Evolutionary conservation across 2,113 vertebrate species (phyloP), one percentile per base, ranked within the genome.

Genomic region (Boleophthalmus pectinirostris): DNA sequence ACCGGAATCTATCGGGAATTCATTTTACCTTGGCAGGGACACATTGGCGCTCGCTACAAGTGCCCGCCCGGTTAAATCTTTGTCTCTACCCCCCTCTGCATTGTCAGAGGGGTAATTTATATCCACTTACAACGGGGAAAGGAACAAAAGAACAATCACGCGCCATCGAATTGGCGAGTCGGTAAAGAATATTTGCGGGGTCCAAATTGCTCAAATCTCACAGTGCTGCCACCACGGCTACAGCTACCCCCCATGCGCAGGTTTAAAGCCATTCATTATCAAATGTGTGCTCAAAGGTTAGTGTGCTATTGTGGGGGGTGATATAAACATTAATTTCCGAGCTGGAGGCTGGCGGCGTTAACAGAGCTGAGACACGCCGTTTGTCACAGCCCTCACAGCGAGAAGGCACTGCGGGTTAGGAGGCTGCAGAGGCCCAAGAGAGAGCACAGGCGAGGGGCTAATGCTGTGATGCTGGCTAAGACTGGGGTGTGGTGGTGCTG

Each of bases 191-290:
- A 76, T 87, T 86, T 81, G 68, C 57, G 70, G 68, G 64, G 69
- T 35, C 61, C 69, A 94, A 96, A 95, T 94, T 90, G 90, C 88
- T 87, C 82, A 78, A 93, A 95, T 94, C 61, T 64, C 61, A 64
- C 61, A 64, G 38, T 35, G 29, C 61, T 35, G 29, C 61, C 61
- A n/a, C 61, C 61, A 38, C 61, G 21, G 56, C 23, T 51, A 51
- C 14, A 16, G 15, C 54, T n/a, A 43, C 29, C 94, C 92, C 92
- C 94, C 91, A 91, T 80, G 90, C 93, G 92, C 93, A 90, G 91
- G 91, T 95, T 85, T 93, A 85, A 88, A 87, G 86, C 89, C 54
- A 91, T 94, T 96, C 93, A 95, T 97, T 96, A 96, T 89, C 80
- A 82, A 79, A 91, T 95, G 94, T 92, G 93, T 93, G 83, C 82